These are phyloP conservation scores for Helarctos malayanus DNA, from an alignment of 2,797 vertebrate genomes.

Conservation along the genomic window DNA sequence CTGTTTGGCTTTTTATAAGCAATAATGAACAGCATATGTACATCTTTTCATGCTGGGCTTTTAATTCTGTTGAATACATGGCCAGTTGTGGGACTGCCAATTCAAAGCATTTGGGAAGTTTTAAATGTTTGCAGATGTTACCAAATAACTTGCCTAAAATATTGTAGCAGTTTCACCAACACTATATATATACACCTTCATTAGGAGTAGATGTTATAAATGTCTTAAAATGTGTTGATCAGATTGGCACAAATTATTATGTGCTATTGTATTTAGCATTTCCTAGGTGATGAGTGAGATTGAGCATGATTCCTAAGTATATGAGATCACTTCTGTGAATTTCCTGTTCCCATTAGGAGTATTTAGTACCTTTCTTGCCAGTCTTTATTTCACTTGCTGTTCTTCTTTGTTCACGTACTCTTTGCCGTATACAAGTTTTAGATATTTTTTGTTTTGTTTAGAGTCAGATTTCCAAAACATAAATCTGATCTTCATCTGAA, in stretches of 20 bases:
- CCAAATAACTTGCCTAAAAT: not conserved
- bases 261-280: slow-evolving; percentile 22
- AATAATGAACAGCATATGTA: not conserved
- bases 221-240: not conserved
- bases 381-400: not conserved
- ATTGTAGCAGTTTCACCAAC: not conserved
- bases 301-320: not conserved
- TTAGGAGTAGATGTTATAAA: not conserved
- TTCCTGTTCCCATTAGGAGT: not conserved
- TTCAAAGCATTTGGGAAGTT: not conserved
- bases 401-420: not conserved
- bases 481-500: not conserved
- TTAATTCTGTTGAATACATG: slow-evolving; percentile 17
- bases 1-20: not conserved
- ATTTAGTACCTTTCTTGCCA: not conserved
- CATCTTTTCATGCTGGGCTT: not conserved
- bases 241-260: not conserved
- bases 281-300: not conserved
- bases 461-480: slow-evolving; percentile 9
- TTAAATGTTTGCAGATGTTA: slow-evolving; percentile 29
- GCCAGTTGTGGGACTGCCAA: not conserved
- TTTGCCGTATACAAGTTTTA: not conserved
- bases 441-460: not conserved
- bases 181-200: not conserved
- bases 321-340: not conserved